Conservation (phyloP, 1,140 invertebrate genomes). For the Monomorium pharaonis region DNA sequence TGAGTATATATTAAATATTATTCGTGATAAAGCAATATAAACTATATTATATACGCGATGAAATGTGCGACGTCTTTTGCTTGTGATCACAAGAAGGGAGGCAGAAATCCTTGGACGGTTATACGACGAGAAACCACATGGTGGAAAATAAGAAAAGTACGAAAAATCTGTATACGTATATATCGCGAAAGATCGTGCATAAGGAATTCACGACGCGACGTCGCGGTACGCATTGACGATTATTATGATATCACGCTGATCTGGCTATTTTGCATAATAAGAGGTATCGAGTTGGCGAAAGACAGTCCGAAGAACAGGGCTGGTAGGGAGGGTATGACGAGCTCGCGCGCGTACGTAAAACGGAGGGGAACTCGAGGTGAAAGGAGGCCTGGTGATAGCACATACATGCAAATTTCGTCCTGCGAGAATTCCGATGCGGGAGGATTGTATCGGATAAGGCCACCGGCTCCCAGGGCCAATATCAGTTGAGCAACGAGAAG, state of each 20-base stretch:
- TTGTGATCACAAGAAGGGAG: constrained; percentile 3
- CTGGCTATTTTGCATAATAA: constrained; percentile 80
- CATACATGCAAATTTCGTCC: constrained; percentile 66
- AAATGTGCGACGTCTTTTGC: neutral
- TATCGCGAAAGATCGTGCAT: constrained; percentile 63
- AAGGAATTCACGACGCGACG: constrained; percentile 76
- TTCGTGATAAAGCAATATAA: neutral
- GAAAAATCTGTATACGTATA: constrained; percentile 8
- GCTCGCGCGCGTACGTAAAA: constrained; percentile 19
- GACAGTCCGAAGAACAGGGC: constrained; percentile 49
- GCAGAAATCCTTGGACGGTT: neutral
- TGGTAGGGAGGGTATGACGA: neutral
- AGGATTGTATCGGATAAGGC: constrained; percentile 66
- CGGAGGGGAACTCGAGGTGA: neutral
- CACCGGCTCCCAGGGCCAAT: constrained; percentile 60
- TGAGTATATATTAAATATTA: neutral
- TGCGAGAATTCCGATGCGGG: constrained; percentile 57
- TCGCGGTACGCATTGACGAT: constrained; percentile 75
- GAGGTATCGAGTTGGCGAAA: constrained; percentile 71
- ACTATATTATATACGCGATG: neutral
- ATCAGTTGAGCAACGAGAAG: constrained; percentile 60
- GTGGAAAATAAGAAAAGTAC: constrained; percentile 61
- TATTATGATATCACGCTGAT: constrained; percentile 79
- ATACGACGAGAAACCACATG: neutral
- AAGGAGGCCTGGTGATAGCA: constrained; percentile 34